These are phyloP conservation scores for Coturnix japonica DNA, from an alignment of 2,113 vertebrate species.

Conservation along the genomic window DNA sequence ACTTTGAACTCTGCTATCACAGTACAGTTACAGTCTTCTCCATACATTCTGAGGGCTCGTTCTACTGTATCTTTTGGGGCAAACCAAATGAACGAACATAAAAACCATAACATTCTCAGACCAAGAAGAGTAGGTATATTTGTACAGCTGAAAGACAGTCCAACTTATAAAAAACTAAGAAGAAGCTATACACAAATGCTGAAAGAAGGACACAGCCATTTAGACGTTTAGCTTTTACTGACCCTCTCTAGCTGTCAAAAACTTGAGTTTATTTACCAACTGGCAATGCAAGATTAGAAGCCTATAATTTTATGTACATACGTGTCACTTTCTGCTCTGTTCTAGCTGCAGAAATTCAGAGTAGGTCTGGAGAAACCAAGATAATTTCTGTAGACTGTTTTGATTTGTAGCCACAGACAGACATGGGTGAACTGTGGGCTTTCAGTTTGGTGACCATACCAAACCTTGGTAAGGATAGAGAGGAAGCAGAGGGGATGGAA, in stretches of 20 bases:
- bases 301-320: neutral
- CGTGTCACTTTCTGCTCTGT: neutral
- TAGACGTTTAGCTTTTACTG: neutral
- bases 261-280: neutral
- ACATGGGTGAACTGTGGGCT: neutral
- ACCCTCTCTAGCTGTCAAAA: neutral
- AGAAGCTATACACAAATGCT: neutral
- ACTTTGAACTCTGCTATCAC: neutral
- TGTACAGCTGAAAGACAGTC: neutral
- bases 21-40: neutral
- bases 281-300: neutral
- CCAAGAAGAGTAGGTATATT: neutral
- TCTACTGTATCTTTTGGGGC: neutral
- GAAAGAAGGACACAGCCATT: neutral
- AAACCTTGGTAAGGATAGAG: neutral
- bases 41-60: neutral
- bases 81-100: too few relatives aligned
- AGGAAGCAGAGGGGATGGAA: neutral
- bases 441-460: neutral
- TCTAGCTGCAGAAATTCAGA: neutral
- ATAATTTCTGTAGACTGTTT: neutral
- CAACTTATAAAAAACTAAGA: neutral
- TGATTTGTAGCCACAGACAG: neutral
- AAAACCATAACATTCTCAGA: neutral
- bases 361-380: rapidly evolving